Percentiles rank a stretch among this genome's conserved stretches.
Evolutionary conservation across 2,113 vertebrate genomes (phyloP).

Genomic region (Actenoides hombroni): DNA sequence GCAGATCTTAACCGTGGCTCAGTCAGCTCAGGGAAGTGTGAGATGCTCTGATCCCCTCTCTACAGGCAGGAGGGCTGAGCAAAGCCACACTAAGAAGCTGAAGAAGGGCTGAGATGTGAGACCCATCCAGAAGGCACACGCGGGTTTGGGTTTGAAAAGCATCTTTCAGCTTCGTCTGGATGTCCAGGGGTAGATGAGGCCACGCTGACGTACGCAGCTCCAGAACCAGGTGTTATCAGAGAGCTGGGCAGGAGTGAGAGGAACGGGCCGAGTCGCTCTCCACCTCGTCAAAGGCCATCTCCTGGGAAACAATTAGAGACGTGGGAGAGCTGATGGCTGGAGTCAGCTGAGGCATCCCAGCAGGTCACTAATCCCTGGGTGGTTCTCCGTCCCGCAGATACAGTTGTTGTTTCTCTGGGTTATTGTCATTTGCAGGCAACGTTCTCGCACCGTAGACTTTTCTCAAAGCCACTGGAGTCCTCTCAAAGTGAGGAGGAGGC

Average conservation of each 20-base stretch:
- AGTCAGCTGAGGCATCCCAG: not conserved
- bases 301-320: not conserved
- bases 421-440: not conserved
- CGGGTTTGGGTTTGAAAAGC: not conserved
- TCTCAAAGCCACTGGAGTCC: not conserved
- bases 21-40: not conserved
- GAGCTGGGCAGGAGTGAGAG: not conserved
- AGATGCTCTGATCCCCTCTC: not conserved
- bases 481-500: not conserved
- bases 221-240: fast-evolving
- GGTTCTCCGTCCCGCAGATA: not conserved
- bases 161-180: not conserved
- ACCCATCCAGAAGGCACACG: fast-evolving
- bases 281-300: not conserved
- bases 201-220: fast-evolving
- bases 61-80: not conserved
- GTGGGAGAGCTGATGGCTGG: not conserved
- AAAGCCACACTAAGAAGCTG: not conserved
- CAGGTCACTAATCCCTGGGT: not conserved
- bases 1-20: fast-evolving
- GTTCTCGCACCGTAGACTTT: fast-evolving
- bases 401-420: not conserved
- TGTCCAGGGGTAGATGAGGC: not conserved
- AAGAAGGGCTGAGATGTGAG: not conserved
- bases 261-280: not conserved